Percentiles rank a stretch among this genome's conserved stretches.
Evolutionary conservation across 2,888 invertebrate genomes (phyloP).

Genomic region (Ariolimax columbianus): DNA sequence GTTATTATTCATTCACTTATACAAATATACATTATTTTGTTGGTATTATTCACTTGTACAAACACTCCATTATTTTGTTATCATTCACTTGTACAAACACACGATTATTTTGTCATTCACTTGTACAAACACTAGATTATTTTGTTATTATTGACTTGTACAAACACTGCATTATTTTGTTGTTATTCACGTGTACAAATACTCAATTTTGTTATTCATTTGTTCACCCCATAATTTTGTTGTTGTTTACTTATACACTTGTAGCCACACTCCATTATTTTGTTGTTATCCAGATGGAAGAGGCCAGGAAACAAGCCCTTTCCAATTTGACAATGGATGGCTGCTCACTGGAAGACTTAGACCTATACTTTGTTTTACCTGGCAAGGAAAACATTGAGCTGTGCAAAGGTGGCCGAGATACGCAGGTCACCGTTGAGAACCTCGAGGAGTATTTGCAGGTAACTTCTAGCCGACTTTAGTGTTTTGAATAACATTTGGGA

Average conservation of each 20-base stretch:
- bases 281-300: conserved; percentile 71
- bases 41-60: too few species aligned
- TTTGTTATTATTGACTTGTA: too few species aligned
- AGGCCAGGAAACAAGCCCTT: conserved; percentile 74
- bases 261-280: background rate
- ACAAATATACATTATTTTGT: too few species aligned
- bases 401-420: conserved; percentile 91
- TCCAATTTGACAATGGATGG: conserved; percentile 88
- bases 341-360: conserved; percentile 92
- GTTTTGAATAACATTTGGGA: too few species aligned
- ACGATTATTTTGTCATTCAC: too few species aligned
- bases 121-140: too few species aligned
- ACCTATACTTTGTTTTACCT: conserved; percentile 96
- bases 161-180: background rate
- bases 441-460: conserved; percentile 93
- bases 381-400: conserved; percentile 93
- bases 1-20: too few species aligned
- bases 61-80: too few species aligned
- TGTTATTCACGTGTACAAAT: conserved; percentile 3
- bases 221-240: background rate
- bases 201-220: too few species aligned
- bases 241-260: conserved; percentile 14
- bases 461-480: background rate
- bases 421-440: conserved; percentile 93
- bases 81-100: too few species aligned